Conservation (phyloP, 2,797 vertebrate genomes). For the Scolopax rusticola region DNA sequence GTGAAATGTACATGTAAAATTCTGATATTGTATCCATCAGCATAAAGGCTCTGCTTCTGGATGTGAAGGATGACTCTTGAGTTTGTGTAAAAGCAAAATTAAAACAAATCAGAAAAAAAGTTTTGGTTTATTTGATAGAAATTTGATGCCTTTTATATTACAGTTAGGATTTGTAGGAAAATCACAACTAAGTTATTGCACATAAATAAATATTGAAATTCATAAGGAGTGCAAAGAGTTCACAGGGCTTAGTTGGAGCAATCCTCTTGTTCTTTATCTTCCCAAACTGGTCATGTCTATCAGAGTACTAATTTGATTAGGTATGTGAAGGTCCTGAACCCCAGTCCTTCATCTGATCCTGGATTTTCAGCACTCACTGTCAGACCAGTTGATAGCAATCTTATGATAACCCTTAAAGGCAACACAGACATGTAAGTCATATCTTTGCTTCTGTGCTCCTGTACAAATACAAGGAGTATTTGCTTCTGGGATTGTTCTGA, state of each 20-base stretch:
- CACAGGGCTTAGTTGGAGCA: background rate
- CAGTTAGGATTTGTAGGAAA: background rate
- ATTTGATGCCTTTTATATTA: background rate
- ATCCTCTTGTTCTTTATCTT: background rate
- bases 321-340: background rate
- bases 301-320: background rate
- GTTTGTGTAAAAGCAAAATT: background rate
- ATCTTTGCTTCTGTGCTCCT: background rate
- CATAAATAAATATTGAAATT: background rate
- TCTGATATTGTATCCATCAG: background rate
- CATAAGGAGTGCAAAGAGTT: background rate
- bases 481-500: background rate
- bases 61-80: background rate
- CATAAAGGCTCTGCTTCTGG: background rate
- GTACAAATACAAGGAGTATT: background rate
- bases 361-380: background rate
- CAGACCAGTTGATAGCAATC: background rate
- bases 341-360: background rate
- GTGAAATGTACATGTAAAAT: background rate
- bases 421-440: background rate
- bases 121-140: background rate
- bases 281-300: background rate
- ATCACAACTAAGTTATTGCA: background rate
- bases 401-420: background rate
- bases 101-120: background rate